These are phyloP conservation scores for Romanogobio albipinnatus DNA, from an alignment of 2,113 vertebrate species.

Conservation along the genomic window DNA sequence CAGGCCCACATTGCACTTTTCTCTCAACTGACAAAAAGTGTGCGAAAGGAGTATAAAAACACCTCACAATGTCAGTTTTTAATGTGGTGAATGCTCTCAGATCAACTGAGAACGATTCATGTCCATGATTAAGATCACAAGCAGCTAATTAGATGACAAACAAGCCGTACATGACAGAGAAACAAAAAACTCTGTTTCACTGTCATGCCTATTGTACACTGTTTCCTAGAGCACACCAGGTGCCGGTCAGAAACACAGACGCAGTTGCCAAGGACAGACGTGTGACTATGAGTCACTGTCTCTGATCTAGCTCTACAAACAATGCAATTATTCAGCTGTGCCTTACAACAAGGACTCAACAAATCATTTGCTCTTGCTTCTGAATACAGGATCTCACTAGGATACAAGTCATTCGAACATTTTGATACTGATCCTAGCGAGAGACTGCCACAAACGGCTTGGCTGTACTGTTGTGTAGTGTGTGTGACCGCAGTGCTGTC, in stretches of 20 bases:
- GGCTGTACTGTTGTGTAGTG: neutral
- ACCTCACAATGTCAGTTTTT: slow-evolving; percentile 8
- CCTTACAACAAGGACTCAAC: slow-evolving; percentile 2
- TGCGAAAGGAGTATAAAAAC: slow-evolving; percentile 14
- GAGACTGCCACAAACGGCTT: neutral
- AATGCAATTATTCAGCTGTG: slow-evolving; percentile 32
- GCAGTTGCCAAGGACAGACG: slow-evolving; percentile 35
- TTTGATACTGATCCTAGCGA: neutral
- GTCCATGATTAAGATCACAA: slow-evolving; percentile 7
- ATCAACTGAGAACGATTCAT: slow-evolving; percentile 54
- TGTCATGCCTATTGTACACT: neutral
- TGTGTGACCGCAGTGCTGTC: slow-evolving; percentile 18
- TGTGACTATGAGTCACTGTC: slow-evolving; percentile 47
- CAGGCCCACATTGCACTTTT: slow-evolving; percentile 51
- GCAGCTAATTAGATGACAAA: slow-evolving; percentile 36
- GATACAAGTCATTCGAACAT: neutral
- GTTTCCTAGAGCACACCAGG: slow-evolving; percentile 55
- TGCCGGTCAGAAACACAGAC: slow-evolving; percentile 34
- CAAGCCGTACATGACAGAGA: slow-evolving; percentile 28
- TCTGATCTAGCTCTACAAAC: slow-evolving; percentile 45
- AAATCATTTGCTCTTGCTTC: neutral
- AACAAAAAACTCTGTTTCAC: neutral
- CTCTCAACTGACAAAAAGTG: slow-evolving; percentile 16
- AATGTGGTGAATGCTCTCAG: slow-evolving; percentile 46
- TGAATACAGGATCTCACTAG: slow-evolving; percentile 3